Conservation (phyloP, 2,113 vertebrate genomes). For the Lucifuga dentata region DNA sequence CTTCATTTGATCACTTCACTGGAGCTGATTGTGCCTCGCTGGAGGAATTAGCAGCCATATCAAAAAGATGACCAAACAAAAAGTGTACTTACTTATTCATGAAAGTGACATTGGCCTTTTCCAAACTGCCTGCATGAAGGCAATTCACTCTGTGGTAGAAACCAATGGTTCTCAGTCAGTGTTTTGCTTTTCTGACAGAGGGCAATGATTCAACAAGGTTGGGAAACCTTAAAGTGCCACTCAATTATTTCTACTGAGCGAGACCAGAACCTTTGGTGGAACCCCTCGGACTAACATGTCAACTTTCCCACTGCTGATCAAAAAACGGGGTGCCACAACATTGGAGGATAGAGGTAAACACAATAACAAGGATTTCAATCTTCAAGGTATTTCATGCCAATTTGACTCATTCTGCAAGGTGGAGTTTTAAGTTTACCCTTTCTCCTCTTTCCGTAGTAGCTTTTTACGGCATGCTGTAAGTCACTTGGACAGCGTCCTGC, state of each 20-base stretch:
- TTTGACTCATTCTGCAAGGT: conserved; percentile 52
- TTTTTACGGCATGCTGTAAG: conserved; percentile 78
- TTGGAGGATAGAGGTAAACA: conserved; percentile 34
- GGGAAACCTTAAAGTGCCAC: conserved; percentile 48
- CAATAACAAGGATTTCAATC: conserved; percentile 50
- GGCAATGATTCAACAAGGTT: conserved; percentile 57
- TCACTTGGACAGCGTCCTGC: conserved; percentile 73
- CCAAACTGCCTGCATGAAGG: conserved; percentile 26
- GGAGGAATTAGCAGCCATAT: conserved; percentile 33
- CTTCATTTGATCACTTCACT: conserved; percentile 49
- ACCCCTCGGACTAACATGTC: conserved; percentile 44
- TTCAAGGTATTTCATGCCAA: conserved; percentile 44
- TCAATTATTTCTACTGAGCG: conserved; percentile 55
- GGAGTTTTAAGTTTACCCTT: conserved; percentile 56
- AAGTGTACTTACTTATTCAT: conserved; percentile 41
- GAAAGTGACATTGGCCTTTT: conserved; percentile 58
- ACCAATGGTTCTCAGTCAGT: no score
- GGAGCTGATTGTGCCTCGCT: conserved; percentile 39
- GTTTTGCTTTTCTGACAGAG: conserved; percentile 37
- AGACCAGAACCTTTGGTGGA: conserved; percentile 66
- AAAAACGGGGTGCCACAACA: conserved; percentile 49
- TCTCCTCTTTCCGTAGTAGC: conserved; percentile 43
- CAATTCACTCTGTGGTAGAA: no score
- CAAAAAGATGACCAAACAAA: conserved; percentile 38
- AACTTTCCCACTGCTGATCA: conserved; percentile 22